A percentile compares a stretch with the other conserved stretches of the same genome.
Conservation (phyloP, 2,797 vertebrate species). For the Protonibea diacanthus region DNA sequence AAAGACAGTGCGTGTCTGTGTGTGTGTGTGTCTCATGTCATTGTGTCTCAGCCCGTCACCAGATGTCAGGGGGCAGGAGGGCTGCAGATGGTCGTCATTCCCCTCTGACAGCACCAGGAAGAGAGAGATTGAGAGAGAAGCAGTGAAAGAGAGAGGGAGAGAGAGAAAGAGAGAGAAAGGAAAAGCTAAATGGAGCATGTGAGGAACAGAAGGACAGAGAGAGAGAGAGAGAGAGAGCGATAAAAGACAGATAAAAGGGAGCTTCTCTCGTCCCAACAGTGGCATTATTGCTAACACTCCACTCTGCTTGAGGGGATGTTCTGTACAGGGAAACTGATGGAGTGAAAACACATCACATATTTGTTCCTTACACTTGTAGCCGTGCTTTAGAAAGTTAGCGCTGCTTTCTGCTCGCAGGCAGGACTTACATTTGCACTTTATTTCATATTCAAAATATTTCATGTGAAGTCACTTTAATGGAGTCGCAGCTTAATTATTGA, state of each 20-base stretch:
- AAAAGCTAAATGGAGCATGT: conserved; percentile 41
- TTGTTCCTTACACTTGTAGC: conserved; percentile 30
- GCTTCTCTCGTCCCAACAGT: conserved; percentile 45
- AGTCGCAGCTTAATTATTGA: conserved; percentile 15
- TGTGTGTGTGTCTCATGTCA: conserved; percentile 34
- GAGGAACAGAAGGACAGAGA: conserved; percentile 24
- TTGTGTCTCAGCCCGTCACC: conserved; percentile 65
- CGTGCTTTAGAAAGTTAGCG: conserved; percentile 6
- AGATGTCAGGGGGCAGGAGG: conserved; percentile 77
- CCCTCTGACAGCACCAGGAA: conserved; percentile 71
- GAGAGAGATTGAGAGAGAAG: conserved; percentile 46
- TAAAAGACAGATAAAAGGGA: conserved; percentile 45
- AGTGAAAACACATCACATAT: conserved; percentile 52
- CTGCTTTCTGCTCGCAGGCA: conserved; percentile 9
- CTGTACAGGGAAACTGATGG: conserved; percentile 47
- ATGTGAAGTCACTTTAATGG: background rate
- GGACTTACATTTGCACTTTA: background rate
- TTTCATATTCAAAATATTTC: background rate
- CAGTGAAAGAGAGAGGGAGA: conserved; percentile 5
- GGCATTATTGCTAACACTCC: conserved; percentile 42
- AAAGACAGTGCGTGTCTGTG: conserved; percentile 25
- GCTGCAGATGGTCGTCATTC: conserved; percentile 80
- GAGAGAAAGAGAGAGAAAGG: background rate
- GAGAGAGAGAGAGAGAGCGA: conserved; percentile 14
- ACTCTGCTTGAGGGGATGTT: conserved; percentile 57